A percentile compares a stretch with the other conserved stretches of the same genome.
These are phyloP conservation scores for Hypocryptadius cinnamomeus DNA, from an alignment of 2,113 vertebrate genomes.

Conservation along the genomic window DNA sequence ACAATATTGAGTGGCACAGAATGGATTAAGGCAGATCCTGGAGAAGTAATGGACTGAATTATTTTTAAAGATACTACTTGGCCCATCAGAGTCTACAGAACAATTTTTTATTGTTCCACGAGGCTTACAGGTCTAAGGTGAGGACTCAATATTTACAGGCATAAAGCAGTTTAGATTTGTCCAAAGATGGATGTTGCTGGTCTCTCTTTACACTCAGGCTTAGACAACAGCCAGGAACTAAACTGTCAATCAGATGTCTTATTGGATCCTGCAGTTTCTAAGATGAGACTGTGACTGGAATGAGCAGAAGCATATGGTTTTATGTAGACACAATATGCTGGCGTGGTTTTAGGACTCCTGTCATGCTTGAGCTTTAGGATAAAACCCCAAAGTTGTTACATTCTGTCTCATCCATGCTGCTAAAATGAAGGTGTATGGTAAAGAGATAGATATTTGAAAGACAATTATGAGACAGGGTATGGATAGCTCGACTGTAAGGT, in stretches of 20 bases:
- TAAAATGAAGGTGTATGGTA: background rate
- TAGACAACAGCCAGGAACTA: background rate
- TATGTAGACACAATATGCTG: background rate
- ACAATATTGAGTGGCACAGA: background rate
- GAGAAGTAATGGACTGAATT: background rate
- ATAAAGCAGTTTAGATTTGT: background rate
- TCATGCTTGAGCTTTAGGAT: background rate
- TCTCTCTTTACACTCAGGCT: background rate
- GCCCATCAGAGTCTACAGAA: background rate
- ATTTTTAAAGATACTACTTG: background rate
- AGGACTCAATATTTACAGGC: background rate
- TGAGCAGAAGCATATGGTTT: background rate
- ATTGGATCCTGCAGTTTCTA: background rate
- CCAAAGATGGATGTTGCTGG: background rate
- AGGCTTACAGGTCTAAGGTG: background rate
- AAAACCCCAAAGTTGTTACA: background rate
- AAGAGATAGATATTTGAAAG: background rate
- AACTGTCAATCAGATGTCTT: background rate
- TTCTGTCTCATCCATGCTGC: background rate
- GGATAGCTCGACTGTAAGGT: rapidly evolving
- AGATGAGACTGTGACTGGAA: background rate
- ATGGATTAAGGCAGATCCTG: background rate
- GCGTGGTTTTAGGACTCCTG: background rate
- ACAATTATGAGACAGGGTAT: background rate
- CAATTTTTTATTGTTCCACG: background rate